Evolutionary conservation across 2,888 invertebrate genomes (phyloP), one percentile per base, ranked within the genome.

Genomic region (Catocala nupta): DNA sequence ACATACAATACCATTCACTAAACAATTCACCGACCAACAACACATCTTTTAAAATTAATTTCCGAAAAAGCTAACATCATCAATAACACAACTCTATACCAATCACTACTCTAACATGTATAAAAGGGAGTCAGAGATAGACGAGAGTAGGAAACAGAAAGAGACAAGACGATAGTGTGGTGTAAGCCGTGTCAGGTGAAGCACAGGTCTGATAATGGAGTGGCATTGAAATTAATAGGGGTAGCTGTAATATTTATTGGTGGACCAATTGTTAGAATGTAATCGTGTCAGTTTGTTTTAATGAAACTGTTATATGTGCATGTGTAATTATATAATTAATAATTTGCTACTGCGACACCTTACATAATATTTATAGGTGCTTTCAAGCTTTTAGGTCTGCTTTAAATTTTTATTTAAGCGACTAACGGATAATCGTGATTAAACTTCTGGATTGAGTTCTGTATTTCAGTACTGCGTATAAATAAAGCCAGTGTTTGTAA

Each of bases 1-100:
- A 73, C 65, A 74, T 63, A 50, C n/a, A 67, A 64, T 71, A 75
- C 65, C 73, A 73, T 75, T 69, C 73, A 68, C 69, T 67, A 73
- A 67, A 71, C 64, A 62, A 59, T 16, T 25, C 13, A 65, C 52
- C 48, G 45, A 45, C 39, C 47, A 52, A 57, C 9, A 39, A 7
- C 6, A 62, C 59, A 52, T 48, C 49, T 66, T 48, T 16, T 63
- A 48, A 43, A 63, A 57, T 39, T 55, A 64, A 59, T 48, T 58
- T 59, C 45, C 60, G 60, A 68, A 55, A 50, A 50, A 66, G 58
- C 65, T 57, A 56, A 68, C 63, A 68, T 61, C 57, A 59, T 67
- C 25, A 53, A 73, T 42, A 67, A 71, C 43, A 64, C 70, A 59
- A 65, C 58, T 56, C 62, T 57, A 73, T 65, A 66, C 55, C 65